Conservation (phyloP, 2,797 vertebrate species). For the Vireo griseus region DNA sequence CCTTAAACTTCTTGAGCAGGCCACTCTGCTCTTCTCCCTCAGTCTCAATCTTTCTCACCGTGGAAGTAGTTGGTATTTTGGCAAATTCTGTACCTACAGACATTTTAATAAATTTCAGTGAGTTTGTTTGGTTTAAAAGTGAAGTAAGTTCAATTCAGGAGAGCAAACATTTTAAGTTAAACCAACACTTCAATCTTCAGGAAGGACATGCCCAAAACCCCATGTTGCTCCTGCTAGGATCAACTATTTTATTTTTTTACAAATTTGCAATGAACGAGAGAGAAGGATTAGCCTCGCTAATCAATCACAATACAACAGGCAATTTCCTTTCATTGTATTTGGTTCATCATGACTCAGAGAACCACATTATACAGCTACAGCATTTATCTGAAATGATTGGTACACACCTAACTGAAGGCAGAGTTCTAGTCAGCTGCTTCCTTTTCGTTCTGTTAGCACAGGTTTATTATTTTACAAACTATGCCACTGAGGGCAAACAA, state of each 20-base stretch:
- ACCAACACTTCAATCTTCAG: neutral
- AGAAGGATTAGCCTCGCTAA: neutral
- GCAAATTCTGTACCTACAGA: constrained; percentile 75
- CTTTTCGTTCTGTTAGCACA: neutral
- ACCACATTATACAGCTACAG: neutral
- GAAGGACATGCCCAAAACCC: neutral
- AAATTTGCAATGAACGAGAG: accelerated
- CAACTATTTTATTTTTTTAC: neutral
- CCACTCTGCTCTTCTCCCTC: constrained; percentile 56
- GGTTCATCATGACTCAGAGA: neutral
- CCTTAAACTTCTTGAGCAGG: constrained; percentile 82
- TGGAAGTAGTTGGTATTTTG: constrained; percentile 66
- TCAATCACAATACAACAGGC: neutral
- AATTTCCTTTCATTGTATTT: neutral
- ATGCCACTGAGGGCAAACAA: neutral
- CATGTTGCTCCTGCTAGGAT: neutral
- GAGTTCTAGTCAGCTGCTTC: neutral
- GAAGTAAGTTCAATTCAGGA: neutral
- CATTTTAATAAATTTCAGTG: neutral
- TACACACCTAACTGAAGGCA: neutral
- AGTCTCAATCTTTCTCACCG: constrained; percentile 30
- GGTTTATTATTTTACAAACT: neutral
- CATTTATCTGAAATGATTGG: neutral
- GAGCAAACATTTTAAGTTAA: neutral
- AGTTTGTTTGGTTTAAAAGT: neutral